Evolutionary conservation across 2,888 invertebrate species (phyloP).

Genomic region (Caenorhabditis sp.): DNA sequence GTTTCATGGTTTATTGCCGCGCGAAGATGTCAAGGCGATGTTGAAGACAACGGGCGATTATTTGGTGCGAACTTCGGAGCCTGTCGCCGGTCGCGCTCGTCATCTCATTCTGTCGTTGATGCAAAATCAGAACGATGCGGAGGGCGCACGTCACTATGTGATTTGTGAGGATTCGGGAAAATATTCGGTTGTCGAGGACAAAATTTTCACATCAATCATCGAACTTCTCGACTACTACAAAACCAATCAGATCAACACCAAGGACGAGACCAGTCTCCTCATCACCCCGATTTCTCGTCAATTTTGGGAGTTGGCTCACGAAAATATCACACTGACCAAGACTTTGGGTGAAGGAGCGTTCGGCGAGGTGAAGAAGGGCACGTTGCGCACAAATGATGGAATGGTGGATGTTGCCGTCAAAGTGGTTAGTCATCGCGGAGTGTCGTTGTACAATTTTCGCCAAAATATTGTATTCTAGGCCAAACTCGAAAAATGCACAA

Average conservation of each 20-base stretch:
- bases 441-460: no score
- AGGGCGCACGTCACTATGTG: conserved; percentile 24
- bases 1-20: conserved; percentile 2
- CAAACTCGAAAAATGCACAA: conserved; percentile 52
- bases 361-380: conserved; percentile 54
- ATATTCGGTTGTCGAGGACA: conserved; percentile 11
- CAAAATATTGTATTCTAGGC: conserved; percentile 45
- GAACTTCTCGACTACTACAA: not conserved
- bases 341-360: conserved; percentile 63
- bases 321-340: conserved; percentile 51
- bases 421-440: no score
- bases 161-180: conserved; percentile 27
- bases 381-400: conserved; percentile 1
- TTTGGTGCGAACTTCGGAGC: not conserved
- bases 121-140: not conserved
- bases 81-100: not conserved
- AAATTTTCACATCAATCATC: not conserved
- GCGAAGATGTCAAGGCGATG: conserved; percentile 28
- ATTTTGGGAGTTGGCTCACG: conserved; percentile 58
- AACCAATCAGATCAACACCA: not conserved
- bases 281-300: conserved; percentile 36
- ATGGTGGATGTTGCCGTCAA: not conserved
- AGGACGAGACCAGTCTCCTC: not conserved
- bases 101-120: not conserved
- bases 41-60: conserved; percentile 2